Percentiles rank a stretch among this genome's conserved stretches.
Evolutionary conservation across 2,797 vertebrate genomes (phyloP).

Genomic region (Huso huso): DNA sequence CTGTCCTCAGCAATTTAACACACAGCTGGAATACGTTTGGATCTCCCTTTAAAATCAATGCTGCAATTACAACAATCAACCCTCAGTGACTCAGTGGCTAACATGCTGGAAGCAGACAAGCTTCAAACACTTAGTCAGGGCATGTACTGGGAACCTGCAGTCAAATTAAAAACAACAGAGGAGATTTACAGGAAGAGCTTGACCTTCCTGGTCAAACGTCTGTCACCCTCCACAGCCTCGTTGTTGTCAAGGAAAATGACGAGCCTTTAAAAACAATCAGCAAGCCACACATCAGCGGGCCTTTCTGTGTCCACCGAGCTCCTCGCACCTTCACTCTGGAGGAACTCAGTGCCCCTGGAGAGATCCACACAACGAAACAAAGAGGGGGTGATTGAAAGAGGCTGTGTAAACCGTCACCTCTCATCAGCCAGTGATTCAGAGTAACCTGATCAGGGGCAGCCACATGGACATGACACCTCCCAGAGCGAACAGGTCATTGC

Average conservation of each 20-base stretch:
- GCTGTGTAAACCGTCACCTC: conserved; percentile 35
- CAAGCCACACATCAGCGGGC: not conserved
- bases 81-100: too few relatives aligned
- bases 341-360: conserved; percentile 31
- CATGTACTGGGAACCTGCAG: conserved; percentile 1
- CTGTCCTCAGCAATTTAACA: too few relatives aligned
- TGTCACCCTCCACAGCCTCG: not conserved
- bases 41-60: too few relatives aligned
- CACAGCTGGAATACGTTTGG: too few relatives aligned
- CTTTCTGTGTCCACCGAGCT: conserved; percentile 21
- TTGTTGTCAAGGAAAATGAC: conserved; percentile 9
- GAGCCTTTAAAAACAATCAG: conserved; percentile 10
- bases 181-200: conserved; percentile 10
- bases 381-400: conserved; percentile 34
- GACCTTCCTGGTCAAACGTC: not conserved
- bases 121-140: not conserved
- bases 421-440: conserved; percentile 45
- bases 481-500: conserved; percentile 45
- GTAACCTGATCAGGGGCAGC: conserved; percentile 38
- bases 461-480: conserved; percentile 45
- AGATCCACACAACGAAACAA: conserved; percentile 39
- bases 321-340: conserved; percentile 30
- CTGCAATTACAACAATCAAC: too few relatives aligned
- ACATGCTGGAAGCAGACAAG: too few relatives aligned
- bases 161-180: conserved; percentile 7